Base-by-base conservation (phyloP, 1,140 invertebrate species). In the Ostrea denselamellosa region DNA sequence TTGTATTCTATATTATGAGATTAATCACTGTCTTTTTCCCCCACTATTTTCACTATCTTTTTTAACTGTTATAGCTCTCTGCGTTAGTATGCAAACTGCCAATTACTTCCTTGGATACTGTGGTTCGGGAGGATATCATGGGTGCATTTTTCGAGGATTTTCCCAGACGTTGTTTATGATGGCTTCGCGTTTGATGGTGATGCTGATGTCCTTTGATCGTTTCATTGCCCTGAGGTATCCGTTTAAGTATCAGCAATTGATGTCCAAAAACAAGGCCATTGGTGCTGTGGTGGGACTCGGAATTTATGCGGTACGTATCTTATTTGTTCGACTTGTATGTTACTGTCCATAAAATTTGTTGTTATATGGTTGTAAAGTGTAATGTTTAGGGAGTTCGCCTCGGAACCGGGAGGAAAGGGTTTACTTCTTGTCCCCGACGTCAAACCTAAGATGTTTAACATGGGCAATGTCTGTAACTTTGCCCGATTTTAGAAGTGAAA, bases 191-290 rank as follows among this genome's bases (percentile, higher is more conserved):
- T 8, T 77, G 14, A 77, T 77, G 68, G 68, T 77, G 28, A 25
- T 77, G 28, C 28, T 77, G 10, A 77, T 77, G 68, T 25, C 68
- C 28, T 22, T 77, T 77, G 68, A 77, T 2, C 68, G 68, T 25
- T 77, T 77, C 28, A 34, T 77, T 77, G 68, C 68, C 9, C 25
- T 77, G 68, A 77, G 68, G 25, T 77, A 77, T 77, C 68, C 68
- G 68, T 77, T 77, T 25, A 77, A 28, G 28, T 77, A 77, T 12
- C 22, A 25, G 22, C 22, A 25, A 14, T 34, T 77, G 68, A 77
- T 77, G 68, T 77, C 68, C 12, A 77, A 77, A 17, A 25, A 77
- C 25, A 25, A 25, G 28, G 68, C 28, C 14, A 77, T 77, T 34
- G 68, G 68, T 34, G 68, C 68, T 12, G 68, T 77, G 7, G 68